Base-by-base conservation (phyloP, 2,888 invertebrate species). In the Rambutsinella grinnellia region DNA sequence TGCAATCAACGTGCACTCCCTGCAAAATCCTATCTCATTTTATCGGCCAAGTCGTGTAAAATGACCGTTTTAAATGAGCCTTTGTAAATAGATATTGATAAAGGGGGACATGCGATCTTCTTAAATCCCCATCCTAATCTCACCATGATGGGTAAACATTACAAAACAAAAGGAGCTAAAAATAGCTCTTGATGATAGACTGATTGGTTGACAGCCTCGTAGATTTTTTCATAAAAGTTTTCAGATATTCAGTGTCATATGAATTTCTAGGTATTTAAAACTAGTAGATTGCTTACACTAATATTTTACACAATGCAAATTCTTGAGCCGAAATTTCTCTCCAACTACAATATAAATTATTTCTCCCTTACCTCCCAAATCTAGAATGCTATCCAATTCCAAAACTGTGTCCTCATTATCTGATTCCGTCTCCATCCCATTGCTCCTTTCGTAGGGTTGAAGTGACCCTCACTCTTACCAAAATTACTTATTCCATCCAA, bases 371-470 rank as follows among this genome's bases (percentile, higher is more conserved):
- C 83, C 82, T 81, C 80, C 83, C 57, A 81, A 66, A 46, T 77
- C 78, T 67, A 84, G 76, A 67, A 81, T 79, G 23, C 79, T 66
- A 54, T 77, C 77, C 57, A 79, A 70, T 75, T 83, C 79, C 70
- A 84, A 76, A 28, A 81, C 76, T 75, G 76, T 74, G 71, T 82
- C 80, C 79, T 82, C 84, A 77, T 78, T 81, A 76, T 80, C 81
- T 57, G 78, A 76, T 67, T 82, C 81, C 78, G 80, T 80, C 82
- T 83, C 84, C 84, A 84, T 84, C 80, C 81, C 81, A 82, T 81
- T 71, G 63, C 78, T 79, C 69, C 76, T 70, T 56, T 62, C 17
- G 26, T 21, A 75, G 68, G 75, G 68, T 57, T 49, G 49, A 57
- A 51, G 15, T 49, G 57, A 68, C 68, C 68, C 68, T 68, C 68